Percentiles rank a stretch among this genome's conserved stretches.
Evolutionary conservation across 2,888 invertebrate genomes (phyloP).

Genomic region (Branchinecta sandiegonensis): DNA sequence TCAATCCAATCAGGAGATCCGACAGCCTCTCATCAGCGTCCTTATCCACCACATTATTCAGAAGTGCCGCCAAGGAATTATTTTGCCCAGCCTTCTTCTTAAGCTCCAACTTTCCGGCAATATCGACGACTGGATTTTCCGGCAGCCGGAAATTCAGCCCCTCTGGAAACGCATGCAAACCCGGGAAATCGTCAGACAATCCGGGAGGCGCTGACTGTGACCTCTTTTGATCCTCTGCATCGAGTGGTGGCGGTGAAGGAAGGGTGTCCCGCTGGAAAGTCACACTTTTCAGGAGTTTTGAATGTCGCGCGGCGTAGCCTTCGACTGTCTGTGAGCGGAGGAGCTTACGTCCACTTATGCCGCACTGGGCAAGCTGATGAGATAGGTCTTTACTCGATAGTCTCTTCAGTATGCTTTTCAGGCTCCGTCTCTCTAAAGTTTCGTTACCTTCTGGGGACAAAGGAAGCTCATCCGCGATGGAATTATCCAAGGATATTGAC

Average conservation of each 20-base stretch:
- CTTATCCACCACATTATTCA: slow-evolving; percentile 20
- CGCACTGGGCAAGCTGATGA: slow-evolving; percentile 4
- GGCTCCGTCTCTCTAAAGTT: slow-evolving; percentile 59
- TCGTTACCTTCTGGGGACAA: slow-evolving; percentile 56
- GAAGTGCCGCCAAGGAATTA: slow-evolving; percentile 6
- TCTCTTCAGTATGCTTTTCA: slow-evolving; percentile 72
- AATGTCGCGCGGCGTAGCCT: slow-evolving; percentile 74
- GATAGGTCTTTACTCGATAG: slow-evolving; percentile 44
- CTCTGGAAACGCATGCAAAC: slow-evolving; percentile 10
- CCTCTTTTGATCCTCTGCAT: slow-evolving; percentile 7
- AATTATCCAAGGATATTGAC: neutral
- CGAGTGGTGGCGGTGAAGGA: slow-evolving; percentile 43
- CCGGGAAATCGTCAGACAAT: slow-evolving; percentile 9
- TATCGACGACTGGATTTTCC: neutral
- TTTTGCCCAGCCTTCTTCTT: slow-evolving; percentile 17
- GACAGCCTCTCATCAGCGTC: slow-evolving; percentile 62
- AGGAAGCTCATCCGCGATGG: neutral
- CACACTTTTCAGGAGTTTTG: slow-evolving; percentile 73
- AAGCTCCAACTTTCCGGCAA: slow-evolving; percentile 2
- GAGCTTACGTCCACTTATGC: slow-evolving; percentile 37
- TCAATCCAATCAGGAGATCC: slow-evolving; percentile 61
- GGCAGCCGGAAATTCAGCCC: neutral
- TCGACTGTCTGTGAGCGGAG: slow-evolving; percentile 69
- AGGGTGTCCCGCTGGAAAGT: slow-evolving; percentile 68
- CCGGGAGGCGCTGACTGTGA: slow-evolving; percentile 17